Percentiles rank a stretch among this genome's conserved stretches.
Conservation (phyloP, 2,888 invertebrate genomes). For the Sipha maydis region DNA sequence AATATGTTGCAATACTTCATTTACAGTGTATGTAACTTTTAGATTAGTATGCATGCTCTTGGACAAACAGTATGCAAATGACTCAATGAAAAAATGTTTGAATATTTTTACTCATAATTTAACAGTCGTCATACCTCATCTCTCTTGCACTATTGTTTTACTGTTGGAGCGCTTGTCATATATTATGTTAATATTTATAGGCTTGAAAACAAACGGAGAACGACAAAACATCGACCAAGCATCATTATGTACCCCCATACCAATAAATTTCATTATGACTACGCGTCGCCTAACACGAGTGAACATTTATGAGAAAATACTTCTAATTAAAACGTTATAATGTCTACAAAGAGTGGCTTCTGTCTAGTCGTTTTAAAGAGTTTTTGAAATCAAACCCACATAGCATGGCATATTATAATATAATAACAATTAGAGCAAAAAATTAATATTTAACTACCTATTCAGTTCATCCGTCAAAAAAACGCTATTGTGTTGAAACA, state of each 20-base stretch:
- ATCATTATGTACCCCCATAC: neutral
- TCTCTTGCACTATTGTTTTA: neutral
- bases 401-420: neutral
- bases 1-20: neutral
- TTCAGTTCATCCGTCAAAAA: slow-evolving; percentile 35
- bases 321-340: neutral
- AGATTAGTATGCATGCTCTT: slow-evolving; percentile 47
- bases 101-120: slow-evolving; percentile 45
- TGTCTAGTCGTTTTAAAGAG: slow-evolving; percentile 30
- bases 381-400: slow-evolving; percentile 38
- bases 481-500: slow-evolving; percentile 32
- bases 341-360: slow-evolving; percentile 3
- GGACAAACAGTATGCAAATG: slow-evolving; percentile 59
- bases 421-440: slow-evolving; percentile 24
- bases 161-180: slow-evolving; percentile 12
- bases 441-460: slow-evolving; percentile 45
- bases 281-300: neutral
- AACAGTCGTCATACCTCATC: slow-evolving; percentile 14
- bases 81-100: slow-evolving; percentile 27
- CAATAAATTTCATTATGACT: neutral
- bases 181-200: slow-evolving; percentile 49
- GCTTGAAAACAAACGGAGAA: slow-evolving; percentile 39
- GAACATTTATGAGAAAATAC: slow-evolving; percentile 1
- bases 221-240: slow-evolving; percentile 23
- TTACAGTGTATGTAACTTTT: slow-evolving; percentile 22